Evolutionary conservation across 2,797 vertebrate species (phyloP), one percentile per base, ranked within the genome.

Genomic region (Margarornis squamiger): DNA sequence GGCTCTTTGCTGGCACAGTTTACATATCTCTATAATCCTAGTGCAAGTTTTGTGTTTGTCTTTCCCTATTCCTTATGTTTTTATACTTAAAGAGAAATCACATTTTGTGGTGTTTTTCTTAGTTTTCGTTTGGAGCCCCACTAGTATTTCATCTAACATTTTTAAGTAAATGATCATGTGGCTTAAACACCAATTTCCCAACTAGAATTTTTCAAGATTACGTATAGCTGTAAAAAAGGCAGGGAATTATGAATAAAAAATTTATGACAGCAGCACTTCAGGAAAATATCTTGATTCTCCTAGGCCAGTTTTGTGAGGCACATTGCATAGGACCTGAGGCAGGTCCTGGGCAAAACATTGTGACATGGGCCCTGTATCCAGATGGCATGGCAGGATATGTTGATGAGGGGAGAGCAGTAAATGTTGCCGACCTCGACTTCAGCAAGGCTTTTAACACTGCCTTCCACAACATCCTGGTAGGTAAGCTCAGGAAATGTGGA

Each of bases 1-100:
- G 97, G 97, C 96, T 98, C 65, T 87, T 91, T 84, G 48, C 62
- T 86, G 86, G 36, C 93, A 95, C 62, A 78, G 84, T 93, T 88
- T 94, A 87, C 76, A 52, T 92, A 57, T 94, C 93, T 95, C 82
- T 91, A 45, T 91, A 89, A 92, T 76, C 45, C 86, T 43, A 68
- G 49, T 52, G 62, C 24, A 86, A 86, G 58, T 72, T 75, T 88
- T 75, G 23, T 71, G 67, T 63, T 86, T 75, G 76, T 65, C 21
- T 54, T 78, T 86, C 65, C 54, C 43, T 51, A 5, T 55, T 82
- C 46, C 83, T 90, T 86, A 19, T 30, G n/a, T 22, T 92, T 85
- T 83, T 75, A 81, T 30, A 45, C 22, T 49, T 68, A 55, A 70
- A 74, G 12, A 91, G 68, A 73, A 89, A 83, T 88, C 24, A 21